These are phyloP conservation scores for Polypterus senegalus DNA, from an alignment of 2,113 vertebrate genomes.

Conservation along the genomic window DNA sequence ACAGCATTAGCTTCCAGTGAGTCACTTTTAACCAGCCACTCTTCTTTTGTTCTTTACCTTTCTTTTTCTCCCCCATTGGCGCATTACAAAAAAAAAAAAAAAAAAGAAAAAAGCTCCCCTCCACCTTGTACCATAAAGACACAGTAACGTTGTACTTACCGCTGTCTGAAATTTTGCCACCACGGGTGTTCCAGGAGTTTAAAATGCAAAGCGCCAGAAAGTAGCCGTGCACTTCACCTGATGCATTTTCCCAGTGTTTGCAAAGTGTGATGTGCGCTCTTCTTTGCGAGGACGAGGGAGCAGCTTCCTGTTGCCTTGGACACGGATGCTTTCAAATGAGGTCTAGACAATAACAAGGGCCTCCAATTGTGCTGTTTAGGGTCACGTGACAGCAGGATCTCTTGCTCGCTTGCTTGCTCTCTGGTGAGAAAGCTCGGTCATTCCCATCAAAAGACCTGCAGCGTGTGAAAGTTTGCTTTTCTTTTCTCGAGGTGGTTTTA, in stretches of 20 bases:
- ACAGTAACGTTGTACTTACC: too few relatives aligned
- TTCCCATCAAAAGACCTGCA: neutral
- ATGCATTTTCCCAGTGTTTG: neutral
- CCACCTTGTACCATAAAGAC: too few relatives aligned
- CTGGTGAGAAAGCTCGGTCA: neutral
- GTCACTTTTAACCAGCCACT: too few relatives aligned
- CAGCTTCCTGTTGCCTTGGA: slow-evolving; percentile 51
- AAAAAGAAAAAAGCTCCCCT: too few relatives aligned
- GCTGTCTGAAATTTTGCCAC: too few relatives aligned
- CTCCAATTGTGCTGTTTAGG: slow-evolving; percentile 53
- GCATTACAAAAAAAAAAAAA: too few relatives aligned
- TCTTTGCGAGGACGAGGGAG: slow-evolving; percentile 21
- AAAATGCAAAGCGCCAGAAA: too few relatives aligned
- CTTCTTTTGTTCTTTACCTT: too few relatives aligned
- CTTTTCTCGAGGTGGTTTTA: neutral
- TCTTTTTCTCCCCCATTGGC: too few relatives aligned
- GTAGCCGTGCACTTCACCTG: neutral
- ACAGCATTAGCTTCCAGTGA: too few relatives aligned
- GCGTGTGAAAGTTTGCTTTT: neutral
- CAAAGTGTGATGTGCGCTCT: neutral
- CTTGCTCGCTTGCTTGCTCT: neutral
- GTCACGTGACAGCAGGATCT: slow-evolving; percentile 47
- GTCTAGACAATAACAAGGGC: slow-evolving; percentile 49
- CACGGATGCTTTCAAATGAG: slow-evolving; percentile 57
- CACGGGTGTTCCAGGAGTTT: too few relatives aligned